These are phyloP conservation scores for Ochropacha duplaris DNA, from an alignment of 2,888 invertebrate genomes.

Conservation along the genomic window DNA sequence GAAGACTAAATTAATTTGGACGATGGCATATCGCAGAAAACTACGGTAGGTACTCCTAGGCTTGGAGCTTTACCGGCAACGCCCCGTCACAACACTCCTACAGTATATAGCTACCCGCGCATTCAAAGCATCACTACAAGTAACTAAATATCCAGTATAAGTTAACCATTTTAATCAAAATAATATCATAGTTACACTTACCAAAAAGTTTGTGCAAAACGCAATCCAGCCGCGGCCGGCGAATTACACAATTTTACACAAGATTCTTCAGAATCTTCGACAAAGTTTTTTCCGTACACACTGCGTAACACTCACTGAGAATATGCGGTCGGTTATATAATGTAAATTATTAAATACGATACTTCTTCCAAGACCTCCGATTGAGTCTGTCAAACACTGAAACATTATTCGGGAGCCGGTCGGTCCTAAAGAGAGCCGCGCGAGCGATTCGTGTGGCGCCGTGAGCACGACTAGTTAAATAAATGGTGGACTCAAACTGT, in stretches of 20 bases:
- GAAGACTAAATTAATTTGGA: conserved; percentile 46
- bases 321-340: conserved; percentile 80
- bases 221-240: conserved; percentile 76
- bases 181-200: conserved; percentile 52
- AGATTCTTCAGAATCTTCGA: conserved; percentile 83
- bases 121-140: conserved; percentile 6
- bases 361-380: conserved; percentile 82
- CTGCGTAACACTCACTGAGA: conserved; percentile 83
- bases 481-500: conserved; percentile 28
- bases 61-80: conserved; percentile 61
- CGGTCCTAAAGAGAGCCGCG: conserved; percentile 77
- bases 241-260: conserved; percentile 82
- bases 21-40: conserved; percentile 66
- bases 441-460: conserved; percentile 77
- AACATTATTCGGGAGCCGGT: conserved; percentile 83
- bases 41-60: conserved; percentile 40
- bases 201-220: conserved; percentile 80
- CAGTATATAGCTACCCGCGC: conserved; percentile 30
- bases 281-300: conserved; percentile 83
- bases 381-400: conserved; percentile 82
- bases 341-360: conserved; percentile 78
- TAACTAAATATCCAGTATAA: conserved; percentile 9
- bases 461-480: conserved; percentile 71
- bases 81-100: conserved; percentile 53
- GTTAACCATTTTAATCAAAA: conserved; percentile 12